Conservation (phyloP, 2,113 vertebrate species). For the Shinisaurus crocodilurus region DNA sequence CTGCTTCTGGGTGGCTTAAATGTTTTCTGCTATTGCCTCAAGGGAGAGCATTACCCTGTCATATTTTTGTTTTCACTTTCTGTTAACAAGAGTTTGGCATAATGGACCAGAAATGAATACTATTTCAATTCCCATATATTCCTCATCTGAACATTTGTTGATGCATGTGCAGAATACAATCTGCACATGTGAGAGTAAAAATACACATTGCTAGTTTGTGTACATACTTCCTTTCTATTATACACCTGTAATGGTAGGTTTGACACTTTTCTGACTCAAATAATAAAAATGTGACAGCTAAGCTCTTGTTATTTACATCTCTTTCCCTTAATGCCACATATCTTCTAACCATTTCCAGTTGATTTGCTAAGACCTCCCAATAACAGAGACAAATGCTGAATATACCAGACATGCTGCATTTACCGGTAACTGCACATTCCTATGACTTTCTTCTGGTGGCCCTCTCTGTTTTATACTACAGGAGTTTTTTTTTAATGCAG, state of each 20-base stretch:
- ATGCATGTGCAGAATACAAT: constrained; percentile 41
- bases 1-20: constrained; percentile 16
- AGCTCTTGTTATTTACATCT: neutral
- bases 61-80: constrained; percentile 59
- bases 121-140: constrained; percentile 48
- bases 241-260: neutral
- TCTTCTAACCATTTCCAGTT: neutral
- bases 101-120: constrained; percentile 54
- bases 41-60: constrained; percentile 29
- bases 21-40: constrained; percentile 32
- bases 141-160: constrained; percentile 49
- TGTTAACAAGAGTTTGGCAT: constrained; percentile 46
- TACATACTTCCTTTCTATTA: neutral
- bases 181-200: constrained; percentile 16
- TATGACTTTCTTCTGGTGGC: neutral
- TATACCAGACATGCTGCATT: constrained; percentile 2
- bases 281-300: constrained; percentile 18
- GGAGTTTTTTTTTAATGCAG: neutral
- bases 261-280: constrained; percentile 9
- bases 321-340: neutral
- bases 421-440: constrained; percentile 31
- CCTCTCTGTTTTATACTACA: constrained; percentile 3
- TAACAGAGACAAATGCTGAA: constrained; percentile 1
- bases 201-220: constrained; percentile 15
- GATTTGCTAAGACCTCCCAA: constrained; percentile 14